Evolutionary conservation across 1,140 invertebrate species (phyloP).

Genomic region (Atta texana): DNA sequence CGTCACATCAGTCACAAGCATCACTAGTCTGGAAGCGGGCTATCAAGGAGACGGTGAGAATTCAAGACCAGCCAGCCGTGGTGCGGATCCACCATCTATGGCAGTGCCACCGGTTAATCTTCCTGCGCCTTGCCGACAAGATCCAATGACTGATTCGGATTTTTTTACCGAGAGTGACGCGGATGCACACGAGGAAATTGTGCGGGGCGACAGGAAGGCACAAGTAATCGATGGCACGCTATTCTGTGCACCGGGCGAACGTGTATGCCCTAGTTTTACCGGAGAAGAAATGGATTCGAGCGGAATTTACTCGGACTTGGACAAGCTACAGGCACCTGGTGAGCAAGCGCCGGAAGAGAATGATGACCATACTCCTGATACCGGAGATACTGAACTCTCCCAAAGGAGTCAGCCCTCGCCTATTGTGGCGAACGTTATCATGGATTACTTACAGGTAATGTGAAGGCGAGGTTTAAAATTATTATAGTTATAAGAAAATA

Average conservation of each 20-base stretch:
- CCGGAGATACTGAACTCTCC: conserved; percentile 82
- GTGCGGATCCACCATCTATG: conserved; percentile 89
- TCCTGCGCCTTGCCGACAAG: conserved; percentile 87
- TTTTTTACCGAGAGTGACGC: conserved; percentile 95
- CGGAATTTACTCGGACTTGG: conserved; percentile 94
- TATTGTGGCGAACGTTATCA: conserved; percentile 69
- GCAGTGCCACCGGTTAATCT: conserved; percentile 80
- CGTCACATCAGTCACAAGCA: conserved; percentile 94
- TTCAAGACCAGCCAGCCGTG: conserved; percentile 92
- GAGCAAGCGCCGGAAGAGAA: conserved; percentile 72
- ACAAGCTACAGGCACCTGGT: conserved; percentile 86
- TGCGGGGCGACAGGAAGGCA: conserved; percentile 88
- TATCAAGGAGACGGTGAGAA: conserved; percentile 95
- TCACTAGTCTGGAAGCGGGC: conserved; percentile 94
- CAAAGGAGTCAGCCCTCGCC: conserved; percentile 82
- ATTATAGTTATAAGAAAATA: not conserved
- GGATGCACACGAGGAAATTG: conserved; percentile 92
- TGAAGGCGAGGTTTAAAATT: no score
- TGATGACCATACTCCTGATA: conserved; percentile 81
- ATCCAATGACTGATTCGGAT: conserved; percentile 95
- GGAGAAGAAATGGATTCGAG: conserved; percentile 93
- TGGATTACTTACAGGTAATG: conserved; percentile 76
- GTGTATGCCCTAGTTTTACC: conserved; percentile 84
- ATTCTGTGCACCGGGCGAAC: conserved; percentile 88
- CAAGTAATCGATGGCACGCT: conserved; percentile 94